Conservation (phyloP, 92 coral and sea anemone species). For the Ricordea florida region DNA sequence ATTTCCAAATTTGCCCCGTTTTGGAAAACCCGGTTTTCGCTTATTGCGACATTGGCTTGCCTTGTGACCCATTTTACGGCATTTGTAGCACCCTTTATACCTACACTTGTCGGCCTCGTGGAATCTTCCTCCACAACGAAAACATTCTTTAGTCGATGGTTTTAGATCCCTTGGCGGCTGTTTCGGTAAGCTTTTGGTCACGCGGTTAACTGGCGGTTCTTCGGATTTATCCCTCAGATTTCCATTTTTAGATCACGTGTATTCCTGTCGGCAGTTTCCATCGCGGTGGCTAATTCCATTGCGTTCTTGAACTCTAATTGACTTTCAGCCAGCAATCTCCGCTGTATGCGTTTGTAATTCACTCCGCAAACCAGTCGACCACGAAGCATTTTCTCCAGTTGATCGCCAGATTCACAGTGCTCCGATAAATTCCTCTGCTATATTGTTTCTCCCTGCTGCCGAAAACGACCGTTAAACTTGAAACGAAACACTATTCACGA, state of each 20-base stretch:
- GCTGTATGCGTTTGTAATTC: constrained; percentile 21
- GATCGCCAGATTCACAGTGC: constrained; percentile 28
- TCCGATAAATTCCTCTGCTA: constrained; percentile 17
- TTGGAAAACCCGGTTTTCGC: too few species aligned
- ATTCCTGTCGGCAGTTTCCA: constrained; percentile 17
- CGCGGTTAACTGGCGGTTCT: too few species aligned
- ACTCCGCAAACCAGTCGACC: constrained; percentile 51
- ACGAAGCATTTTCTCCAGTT: constrained; percentile 42
- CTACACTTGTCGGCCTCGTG: too few species aligned
- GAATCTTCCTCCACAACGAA: too few species aligned
- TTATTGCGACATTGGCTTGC: too few species aligned
- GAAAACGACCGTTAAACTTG: constrained; percentile 43
- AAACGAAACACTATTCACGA: constrained; percentile 34
- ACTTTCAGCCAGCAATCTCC: constrained; percentile 9
- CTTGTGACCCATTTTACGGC: too few species aligned
- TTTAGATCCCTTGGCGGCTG: too few species aligned
- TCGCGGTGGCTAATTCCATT: constrained; percentile 21
- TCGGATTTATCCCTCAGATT: too few species aligned
- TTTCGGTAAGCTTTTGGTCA: too few species aligned
- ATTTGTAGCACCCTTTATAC: too few species aligned
- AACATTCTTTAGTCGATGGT: too few species aligned
- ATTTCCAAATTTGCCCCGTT: too few species aligned
- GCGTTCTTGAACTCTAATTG: constrained; percentile 17
- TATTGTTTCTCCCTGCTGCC: constrained; percentile 30
- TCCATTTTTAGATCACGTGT: neutral